Evolutionary conservation across 2,797 vertebrate species (phyloP), one percentile per base, ranked within the genome.

Genomic region (Paguma larvata): DNA sequence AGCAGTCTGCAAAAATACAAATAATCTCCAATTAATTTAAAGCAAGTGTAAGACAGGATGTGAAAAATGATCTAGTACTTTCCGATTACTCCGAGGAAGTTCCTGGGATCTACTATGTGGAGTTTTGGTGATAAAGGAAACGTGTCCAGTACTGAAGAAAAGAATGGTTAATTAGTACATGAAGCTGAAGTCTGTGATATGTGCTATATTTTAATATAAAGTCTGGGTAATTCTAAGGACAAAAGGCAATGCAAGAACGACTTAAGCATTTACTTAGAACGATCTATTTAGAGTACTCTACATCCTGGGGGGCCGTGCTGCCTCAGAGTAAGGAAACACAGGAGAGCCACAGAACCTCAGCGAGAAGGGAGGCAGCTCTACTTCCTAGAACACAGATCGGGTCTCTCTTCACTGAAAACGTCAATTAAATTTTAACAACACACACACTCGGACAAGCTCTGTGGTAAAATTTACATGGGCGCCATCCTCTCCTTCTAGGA

Each of bases 1-100:
- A 7, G 99, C 99, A 67, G 99, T 99, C 99, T 99, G 96, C 38
- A 98, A 95, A 96, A 96, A 94, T 41, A 92, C 38, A 91, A 97
- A 56, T 79, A 4, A 82, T 80, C 78, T 77, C 18, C 89, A 96
- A 83, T 87, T 65, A 95, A 56, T 27, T 73, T 87, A 95, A 96
- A 75, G 78, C 46, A 92, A 83, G 0, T 88, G 2, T 59, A 93
- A 91, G 14, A 93, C 0, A 3, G 27, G 9, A 25, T 65, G 85
- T 86, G 65, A 95, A 91, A 94, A 90, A 82, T 21, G 59, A 94
- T 4, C 16, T 19, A 80, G n/a, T 44, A 48, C 6, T 30, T 83
- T 79, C 56, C 19, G 94, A n/a, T 72, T 85, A 65, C 25, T 88
- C 82, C 79, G 75, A 77, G 51, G 63, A 85, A 46, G 34, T 68